phyloP scores from a whole-genome alignment of 2,888 invertebrate species.

The Dryocosmus kuriphilus region DNA sequence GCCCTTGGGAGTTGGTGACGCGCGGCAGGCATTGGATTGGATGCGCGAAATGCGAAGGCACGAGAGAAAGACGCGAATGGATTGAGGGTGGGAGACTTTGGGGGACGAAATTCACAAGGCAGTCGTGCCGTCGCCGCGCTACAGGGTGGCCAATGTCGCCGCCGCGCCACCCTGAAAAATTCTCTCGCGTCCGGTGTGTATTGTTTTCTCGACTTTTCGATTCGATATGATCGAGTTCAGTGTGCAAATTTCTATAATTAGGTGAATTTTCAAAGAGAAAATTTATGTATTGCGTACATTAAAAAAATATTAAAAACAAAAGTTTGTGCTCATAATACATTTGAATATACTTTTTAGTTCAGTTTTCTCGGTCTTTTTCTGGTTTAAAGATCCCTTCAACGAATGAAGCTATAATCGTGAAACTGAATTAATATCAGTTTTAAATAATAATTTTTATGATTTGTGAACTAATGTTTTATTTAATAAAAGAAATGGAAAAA shows the following conservation, averaged over 20 bases:
- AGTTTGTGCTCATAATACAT: no score
- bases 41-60: slow-evolving; percentile 1
- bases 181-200: slow-evolving; percentile 4
- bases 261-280: neutral
- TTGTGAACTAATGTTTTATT: no score
- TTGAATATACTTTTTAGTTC: no score
- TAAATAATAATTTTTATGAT: no score
- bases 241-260: neutral
- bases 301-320: no score
- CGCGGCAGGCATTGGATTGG: slow-evolving; percentile 39
- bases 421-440: no score
- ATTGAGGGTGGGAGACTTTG: slow-evolving; percentile 43
- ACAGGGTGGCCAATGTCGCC: slow-evolving; percentile 63
- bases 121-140: slow-evolving; percentile 72
- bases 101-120: slow-evolving; percentile 60
- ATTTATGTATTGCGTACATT: neutral
- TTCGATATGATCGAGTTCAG: neutral
- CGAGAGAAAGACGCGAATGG: slow-evolving; percentile 37
- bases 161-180: neutral
- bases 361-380: no score
- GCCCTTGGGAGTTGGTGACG: slow-evolving; percentile 17
- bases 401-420: no score
- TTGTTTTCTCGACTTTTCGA: neutral
- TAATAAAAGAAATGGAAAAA: no score
- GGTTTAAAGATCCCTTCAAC: no score